These are phyloP conservation scores for Xanthorhoe designata DNA, from an alignment of 2,888 invertebrate species.

Conservation along the genomic window DNA sequence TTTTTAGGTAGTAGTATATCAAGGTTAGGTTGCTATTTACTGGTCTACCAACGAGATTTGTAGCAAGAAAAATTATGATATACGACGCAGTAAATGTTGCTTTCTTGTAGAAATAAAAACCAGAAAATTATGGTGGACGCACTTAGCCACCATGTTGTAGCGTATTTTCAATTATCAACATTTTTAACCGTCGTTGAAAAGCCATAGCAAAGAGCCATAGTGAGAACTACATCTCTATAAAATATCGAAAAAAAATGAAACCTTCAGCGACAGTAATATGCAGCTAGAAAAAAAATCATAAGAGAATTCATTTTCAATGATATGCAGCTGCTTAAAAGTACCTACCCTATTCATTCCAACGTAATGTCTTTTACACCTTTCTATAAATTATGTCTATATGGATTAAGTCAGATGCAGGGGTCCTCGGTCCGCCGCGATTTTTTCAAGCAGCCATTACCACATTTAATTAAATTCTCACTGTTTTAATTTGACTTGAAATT, in stretches of 20 bases:
- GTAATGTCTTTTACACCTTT: constrained; percentile 49
- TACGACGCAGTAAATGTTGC: constrained; percentile 5
- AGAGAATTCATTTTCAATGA: not conserved
- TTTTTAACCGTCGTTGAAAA: not conserved
- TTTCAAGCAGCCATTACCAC: constrained; percentile 78
- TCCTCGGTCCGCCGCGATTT: constrained; percentile 65
- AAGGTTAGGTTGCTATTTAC: constrained; percentile 3
- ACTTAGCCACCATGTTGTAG: not conserved
- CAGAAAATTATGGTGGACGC: not conserved
- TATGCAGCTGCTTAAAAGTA: constrained; percentile 37
- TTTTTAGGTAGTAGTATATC: constrained; percentile 24
- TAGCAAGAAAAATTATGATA: not conserved
- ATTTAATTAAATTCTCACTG: constrained; percentile 81
- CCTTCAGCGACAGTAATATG: not conserved
- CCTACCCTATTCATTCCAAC: constrained; percentile 45
- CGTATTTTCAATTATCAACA: not conserved
- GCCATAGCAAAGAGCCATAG: not conserved
- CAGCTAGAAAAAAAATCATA: no score
- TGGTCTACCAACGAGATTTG: not conserved
- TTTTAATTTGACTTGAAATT: constrained; percentile 80
- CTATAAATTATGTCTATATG: constrained; percentile 62
- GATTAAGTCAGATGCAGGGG: constrained; percentile 66
- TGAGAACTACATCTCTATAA: no score
- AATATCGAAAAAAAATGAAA: no score
- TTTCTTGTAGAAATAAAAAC: constrained; percentile 2